These are phyloP conservation scores for Atethmia centrago DNA, from an alignment of 2,888 invertebrate species.

Conservation along the genomic window DNA sequence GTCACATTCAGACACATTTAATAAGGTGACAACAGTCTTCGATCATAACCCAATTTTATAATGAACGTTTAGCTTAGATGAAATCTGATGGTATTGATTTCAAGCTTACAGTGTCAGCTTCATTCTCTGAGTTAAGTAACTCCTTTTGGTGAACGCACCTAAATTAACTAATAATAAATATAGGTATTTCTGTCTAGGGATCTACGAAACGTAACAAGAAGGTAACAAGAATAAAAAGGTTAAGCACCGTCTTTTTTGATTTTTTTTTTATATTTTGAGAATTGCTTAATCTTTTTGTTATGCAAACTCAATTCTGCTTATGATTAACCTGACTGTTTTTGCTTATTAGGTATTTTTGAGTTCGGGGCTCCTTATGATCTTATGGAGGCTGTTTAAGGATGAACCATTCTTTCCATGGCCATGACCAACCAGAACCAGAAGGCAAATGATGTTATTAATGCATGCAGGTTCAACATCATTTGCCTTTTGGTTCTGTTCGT, in stretches of 20 bases:
- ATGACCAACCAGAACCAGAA: too few species aligned
- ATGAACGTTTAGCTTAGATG: neutral
- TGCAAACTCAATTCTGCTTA: too few species aligned
- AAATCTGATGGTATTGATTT: neutral
- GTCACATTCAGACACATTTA: neutral
- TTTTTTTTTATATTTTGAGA: neutral
- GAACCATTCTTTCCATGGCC: neutral
- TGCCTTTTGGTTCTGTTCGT: neutral
- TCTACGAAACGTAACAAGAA: conserved; percentile 17
- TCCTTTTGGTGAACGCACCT: neutral
- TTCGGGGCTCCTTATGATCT: neutral
- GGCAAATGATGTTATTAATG: too few species aligned
- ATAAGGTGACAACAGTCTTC: neutral
- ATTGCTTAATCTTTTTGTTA: neutral
- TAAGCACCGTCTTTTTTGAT: neutral
- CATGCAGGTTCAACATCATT: neutral
- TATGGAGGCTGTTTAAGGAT: neutral
- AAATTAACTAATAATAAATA: conserved; percentile 4
- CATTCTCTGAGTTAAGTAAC: neutral
- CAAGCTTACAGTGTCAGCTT: neutral
- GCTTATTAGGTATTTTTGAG: neutral
- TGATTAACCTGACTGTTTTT: too few species aligned
- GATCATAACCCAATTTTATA: neutral
- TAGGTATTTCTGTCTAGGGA: neutral
- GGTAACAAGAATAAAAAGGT: conserved; percentile 9